A percentile compares a stretch with the other conserved stretches of the same genome.
Conservation (phyloP, 1,140 invertebrate genomes). For the Monomorium pharaonis region DNA sequence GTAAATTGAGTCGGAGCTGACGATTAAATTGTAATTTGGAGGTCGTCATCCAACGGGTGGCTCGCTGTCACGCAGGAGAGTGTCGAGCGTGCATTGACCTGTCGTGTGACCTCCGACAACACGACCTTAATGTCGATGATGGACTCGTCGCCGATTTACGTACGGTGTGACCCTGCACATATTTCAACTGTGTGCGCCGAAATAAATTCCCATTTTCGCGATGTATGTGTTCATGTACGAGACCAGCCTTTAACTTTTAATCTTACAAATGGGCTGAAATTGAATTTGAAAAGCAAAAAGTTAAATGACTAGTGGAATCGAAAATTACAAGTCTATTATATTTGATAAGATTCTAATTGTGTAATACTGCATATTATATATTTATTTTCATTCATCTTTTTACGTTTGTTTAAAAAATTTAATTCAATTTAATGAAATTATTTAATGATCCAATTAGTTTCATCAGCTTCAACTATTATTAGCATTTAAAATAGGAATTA, state of each 20-base stretch:
- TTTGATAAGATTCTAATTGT: not conserved
- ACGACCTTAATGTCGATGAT: conserved; percentile 57
- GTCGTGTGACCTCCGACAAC: conserved; percentile 45
- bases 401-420: not conserved
- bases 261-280: not conserved
- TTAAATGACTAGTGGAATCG: not conserved
- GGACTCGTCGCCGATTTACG: conserved; percentile 21
- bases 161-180: not conserved
- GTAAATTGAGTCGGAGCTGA: not conserved
- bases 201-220: conserved; percentile 3
- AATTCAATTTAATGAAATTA: not conserved
- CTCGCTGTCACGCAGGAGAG: conserved; percentile 21
- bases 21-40: conserved; percentile 37
- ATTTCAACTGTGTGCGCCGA: not conserved
- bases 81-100: conserved; percentile 49
- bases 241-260: not conserved
- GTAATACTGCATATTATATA: not conserved
- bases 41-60: not conserved
- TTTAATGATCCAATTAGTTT: conserved; percentile 5
- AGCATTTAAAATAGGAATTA: not conserved
- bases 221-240: not conserved
- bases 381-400: not conserved
- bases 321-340: not conserved
- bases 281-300: not conserved
- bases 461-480: not conserved